Percentiles rank a stretch among this genome's conserved stretches.
These are phyloP conservation scores for Hoplostethus mediterraneus DNA, from an alignment of 2,797 vertebrate species.

Conservation along the genomic window DNA sequence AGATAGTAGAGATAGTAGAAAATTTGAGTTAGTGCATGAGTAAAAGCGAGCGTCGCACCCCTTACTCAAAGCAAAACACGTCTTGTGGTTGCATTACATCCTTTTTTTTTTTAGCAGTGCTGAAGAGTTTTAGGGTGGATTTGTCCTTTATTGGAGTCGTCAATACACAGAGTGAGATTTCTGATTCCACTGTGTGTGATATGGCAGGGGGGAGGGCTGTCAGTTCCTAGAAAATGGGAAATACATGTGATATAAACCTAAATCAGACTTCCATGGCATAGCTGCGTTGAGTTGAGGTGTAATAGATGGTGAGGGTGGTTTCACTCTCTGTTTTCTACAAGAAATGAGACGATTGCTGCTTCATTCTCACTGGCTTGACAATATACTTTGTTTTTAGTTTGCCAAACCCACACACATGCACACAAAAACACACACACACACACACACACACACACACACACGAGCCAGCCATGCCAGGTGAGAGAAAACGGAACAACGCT, in stretches of 20 bases:
- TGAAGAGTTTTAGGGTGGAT: too few relatives aligned
- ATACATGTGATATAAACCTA: background rate
- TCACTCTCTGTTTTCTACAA: background rate
- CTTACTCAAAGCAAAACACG: too few relatives aligned
- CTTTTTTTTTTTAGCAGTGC: too few relatives aligned
- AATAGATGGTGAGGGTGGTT: background rate
- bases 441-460: background rate
- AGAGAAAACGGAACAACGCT: constrained; percentile 36
- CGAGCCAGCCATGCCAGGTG: constrained; percentile 7
- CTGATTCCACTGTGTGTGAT: constrained; percentile 5
- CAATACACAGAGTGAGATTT: background rate
- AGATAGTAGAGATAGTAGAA: too few relatives aligned
- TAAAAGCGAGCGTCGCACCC: too few relatives aligned
- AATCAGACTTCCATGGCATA: constrained; percentile 16
- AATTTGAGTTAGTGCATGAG: too few relatives aligned
- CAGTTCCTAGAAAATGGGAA: background rate
- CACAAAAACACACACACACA: constrained; percentile 5
- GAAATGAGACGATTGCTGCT: background rate
- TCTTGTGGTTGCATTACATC: too few relatives aligned
- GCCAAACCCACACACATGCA: background rate
- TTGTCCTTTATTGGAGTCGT: too few relatives aligned
- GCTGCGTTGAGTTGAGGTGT: background rate
- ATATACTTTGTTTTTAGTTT: constrained; percentile 19
- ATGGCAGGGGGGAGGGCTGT: background rate
- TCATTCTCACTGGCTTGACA: background rate